These are phyloP conservation scores for Coelopa frigida DNA, from an alignment of 1,140 invertebrate genomes.

Conservation along the genomic window DNA sequence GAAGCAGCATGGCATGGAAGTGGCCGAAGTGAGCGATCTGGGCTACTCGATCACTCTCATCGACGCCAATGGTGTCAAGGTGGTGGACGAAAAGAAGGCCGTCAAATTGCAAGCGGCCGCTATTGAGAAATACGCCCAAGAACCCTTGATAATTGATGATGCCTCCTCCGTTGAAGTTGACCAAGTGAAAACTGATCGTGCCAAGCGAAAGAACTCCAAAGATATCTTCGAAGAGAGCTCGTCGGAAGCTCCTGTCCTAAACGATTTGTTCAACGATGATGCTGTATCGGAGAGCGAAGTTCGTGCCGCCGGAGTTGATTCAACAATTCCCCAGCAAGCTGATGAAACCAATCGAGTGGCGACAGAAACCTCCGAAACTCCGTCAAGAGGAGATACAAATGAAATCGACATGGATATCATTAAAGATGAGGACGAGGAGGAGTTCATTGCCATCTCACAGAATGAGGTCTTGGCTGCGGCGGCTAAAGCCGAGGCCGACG, in stretches of 20 bases:
- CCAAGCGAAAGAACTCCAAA: too few relatives aligned
- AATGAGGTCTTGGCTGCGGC: conserved; percentile 5
- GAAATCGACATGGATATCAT: too few relatives aligned
- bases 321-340: too few relatives aligned
- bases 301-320: too few relatives aligned
- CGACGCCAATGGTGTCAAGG: neutral
- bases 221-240: conserved; percentile 2
- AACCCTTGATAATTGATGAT: neutral
- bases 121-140: neutral
- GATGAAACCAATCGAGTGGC: too few relatives aligned
- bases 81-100: neutral
- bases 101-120: neutral
- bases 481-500: neutral
- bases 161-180: too few relatives aligned
- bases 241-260: neutral
- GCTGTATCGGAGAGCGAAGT: too few relatives aligned
- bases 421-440: too few relatives aligned
- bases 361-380: too few relatives aligned
- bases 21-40: neutral
- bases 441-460: too few relatives aligned
- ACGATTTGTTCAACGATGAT: neutral
- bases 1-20: conserved; percentile 41
- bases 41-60: conserved; percentile 13
- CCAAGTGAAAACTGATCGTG: too few relatives aligned
- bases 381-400: too few relatives aligned